A percentile compares a stretch with the other conserved stretches of the same genome.
Conservation (phyloP, 2,113 vertebrate species). For the Sander vitreus region DNA sequence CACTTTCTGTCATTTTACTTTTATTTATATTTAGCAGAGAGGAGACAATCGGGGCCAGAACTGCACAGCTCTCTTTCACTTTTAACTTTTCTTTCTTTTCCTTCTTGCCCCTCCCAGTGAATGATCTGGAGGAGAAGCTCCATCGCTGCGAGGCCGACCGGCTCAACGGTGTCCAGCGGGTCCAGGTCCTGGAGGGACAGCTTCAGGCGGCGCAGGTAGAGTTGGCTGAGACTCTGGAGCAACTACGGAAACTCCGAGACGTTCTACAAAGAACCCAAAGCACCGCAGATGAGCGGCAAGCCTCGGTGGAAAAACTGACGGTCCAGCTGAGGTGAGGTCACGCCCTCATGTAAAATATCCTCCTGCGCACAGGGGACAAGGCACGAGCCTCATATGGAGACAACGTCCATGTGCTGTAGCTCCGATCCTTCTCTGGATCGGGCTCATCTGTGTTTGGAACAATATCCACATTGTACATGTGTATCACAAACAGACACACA, state of each 20-base stretch:
- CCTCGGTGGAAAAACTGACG: slow-evolving; percentile 85
- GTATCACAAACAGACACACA: slow-evolving; percentile 18
- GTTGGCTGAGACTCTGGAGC: slow-evolving; percentile 82
- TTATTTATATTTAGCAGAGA: not conserved
- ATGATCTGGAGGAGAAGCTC: slow-evolving; percentile 89
- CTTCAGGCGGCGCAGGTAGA: slow-evolving; percentile 84
- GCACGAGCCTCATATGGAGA: not conserved
- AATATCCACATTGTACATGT: not conserved
- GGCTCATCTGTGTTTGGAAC: not conserved
- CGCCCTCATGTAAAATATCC: slow-evolving; percentile 16
- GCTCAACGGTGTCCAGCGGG: slow-evolving; percentile 81
- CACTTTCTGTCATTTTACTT: not conserved
- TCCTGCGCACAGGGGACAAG: slow-evolving; percentile 17
- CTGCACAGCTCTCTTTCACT: not conserved
- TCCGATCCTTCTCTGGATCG: not conserved
- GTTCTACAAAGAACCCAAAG: slow-evolving; percentile 87
- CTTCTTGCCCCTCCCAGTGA: slow-evolving; percentile 74
- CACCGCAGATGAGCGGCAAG: slow-evolving; percentile 86
- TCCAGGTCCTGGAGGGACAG: slow-evolving; percentile 84
- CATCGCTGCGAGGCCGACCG: slow-evolving; percentile 85
- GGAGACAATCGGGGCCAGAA: not conserved
- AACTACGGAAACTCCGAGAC: slow-evolving; percentile 86
- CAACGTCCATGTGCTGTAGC: not conserved
- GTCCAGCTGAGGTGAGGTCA: slow-evolving; percentile 88
- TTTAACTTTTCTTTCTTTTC: not conserved